Evolutionary conservation across 2,888 invertebrate species (phyloP), one percentile per base, ranked within the genome.

Genomic region (Nymphalis c-album): DNA sequence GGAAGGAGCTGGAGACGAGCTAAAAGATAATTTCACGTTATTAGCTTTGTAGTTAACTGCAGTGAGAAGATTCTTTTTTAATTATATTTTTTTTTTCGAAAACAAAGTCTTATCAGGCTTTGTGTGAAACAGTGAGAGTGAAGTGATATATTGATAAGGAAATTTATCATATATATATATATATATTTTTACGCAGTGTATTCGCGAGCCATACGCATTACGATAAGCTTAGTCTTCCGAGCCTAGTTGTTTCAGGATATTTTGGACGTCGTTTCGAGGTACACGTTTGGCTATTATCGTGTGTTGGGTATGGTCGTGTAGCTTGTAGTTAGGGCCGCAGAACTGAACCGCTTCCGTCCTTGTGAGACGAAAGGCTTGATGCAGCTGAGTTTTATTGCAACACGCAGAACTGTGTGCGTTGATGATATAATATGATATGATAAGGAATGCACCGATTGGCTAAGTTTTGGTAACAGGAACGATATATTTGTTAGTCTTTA

Each of bases 41-140:
- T 90, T 91, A 91, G 85, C 90, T 81, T 68, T 73, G 80, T 76
- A 76, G 89, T 90, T 90, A 91, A 88, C 86, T 85, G 82, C 91
- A 90, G 84, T 76, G 89, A 89, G 80, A 85, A 75, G 79, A 80
- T 81, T 78, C 72, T 70, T 76, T 76, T 71, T 50, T 20, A 63
- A n/a, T 46, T 45, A n/a, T n/a, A n/a, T n/a, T n/a, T 22, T 70
- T 72, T 73, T 76, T 71, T 71, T 71, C 73, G 70, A 71, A 76
- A 73, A 75, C 71, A 71, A 72, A 74, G 71, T 70, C 63, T 7
- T 16, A 35, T 60, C 46, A 60, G 47, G 20, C 72, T 73, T 74
- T 71, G 74, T 72, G 77, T 77, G 76, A 71, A 69, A 69, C 64
- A 74, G 68, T 75, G 73, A 75, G 67, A 64, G 73, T 73, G 73